Evolutionary conservation across 2,113 vertebrate genomes (phyloP).

Genomic region (Oreochromis spilurus): DNA sequence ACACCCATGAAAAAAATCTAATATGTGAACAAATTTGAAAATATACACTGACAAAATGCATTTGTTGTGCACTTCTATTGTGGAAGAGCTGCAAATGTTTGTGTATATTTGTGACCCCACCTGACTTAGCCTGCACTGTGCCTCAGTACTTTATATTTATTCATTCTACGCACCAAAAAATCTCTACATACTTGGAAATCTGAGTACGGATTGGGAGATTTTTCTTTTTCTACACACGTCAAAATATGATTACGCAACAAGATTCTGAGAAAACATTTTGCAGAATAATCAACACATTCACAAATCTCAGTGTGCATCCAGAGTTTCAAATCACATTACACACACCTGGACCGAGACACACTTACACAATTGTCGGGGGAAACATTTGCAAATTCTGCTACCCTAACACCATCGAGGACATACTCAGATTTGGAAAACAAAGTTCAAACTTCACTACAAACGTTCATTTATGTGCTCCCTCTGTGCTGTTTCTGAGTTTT

Average conservation of each 20-base stretch:
- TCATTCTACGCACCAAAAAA: fast-evolving
- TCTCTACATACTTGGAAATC: neutral
- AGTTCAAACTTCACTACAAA: neutral
- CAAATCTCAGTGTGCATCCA: neutral
- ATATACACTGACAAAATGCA: neutral
- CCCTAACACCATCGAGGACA: neutral
- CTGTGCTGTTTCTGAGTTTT: neutral
- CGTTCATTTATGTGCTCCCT: neutral
- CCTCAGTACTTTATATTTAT: neutral
- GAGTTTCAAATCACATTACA: neutral
- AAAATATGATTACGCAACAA: neutral
- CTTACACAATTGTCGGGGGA: neutral
- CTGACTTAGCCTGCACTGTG: neutral
- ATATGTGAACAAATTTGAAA: neutral
- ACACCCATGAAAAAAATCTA: neutral
- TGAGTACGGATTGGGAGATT: neutral
- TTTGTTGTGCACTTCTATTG: neutral
- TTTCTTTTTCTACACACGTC: neutral
- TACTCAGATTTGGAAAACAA: neutral
- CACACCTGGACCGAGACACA: neutral
- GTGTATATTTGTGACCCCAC: neutral
- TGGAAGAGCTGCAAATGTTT: neutral
- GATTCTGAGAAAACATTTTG: neutral
- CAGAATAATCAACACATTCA: neutral
- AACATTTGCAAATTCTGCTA: neutral